Base-by-base conservation (phyloP, 2,797 vertebrate genomes). In the Cynodonichthys magdalenae region DNA sequence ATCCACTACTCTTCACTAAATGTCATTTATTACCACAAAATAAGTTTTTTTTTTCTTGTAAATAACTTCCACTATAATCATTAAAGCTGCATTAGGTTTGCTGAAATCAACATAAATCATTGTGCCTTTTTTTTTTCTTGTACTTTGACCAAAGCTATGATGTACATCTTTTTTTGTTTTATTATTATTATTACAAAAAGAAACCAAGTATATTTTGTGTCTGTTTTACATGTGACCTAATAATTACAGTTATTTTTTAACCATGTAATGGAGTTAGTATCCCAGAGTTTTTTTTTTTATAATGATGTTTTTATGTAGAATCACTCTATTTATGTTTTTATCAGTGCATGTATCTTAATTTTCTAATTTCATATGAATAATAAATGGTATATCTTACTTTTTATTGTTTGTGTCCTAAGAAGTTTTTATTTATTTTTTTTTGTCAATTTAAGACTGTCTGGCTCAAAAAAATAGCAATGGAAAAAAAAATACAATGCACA, bases 301-400 rank as follows among this genome's bases (percentile, higher is more conserved):
- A 20, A 20, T 49, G 0, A 27, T 67, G 6, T 55, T 60, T 75
- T 24, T 29, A 75, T 73, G 53, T 66, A 73, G 46, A 36, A 76
- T 57, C 17, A 24, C 72, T 31, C 57, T 80, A 92, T 91, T 90
- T 91, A 90, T 92, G 79, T 60, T 36, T 68, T 80, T 82, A 84
- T 69, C 59, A 71, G 61, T 91, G 91, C 89, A 93, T 93, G 90
- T 83, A 83, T 71, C 75, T 80, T 73, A 66, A 84, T 91, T 92
- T 86, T 92, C 78, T 91, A 91, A 90, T 90, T 88, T 68, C 57
- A 68, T 83, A 81, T 48, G 24, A 84, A 82, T 78, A 89, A 88
- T 89, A 90, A 90, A 90, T 88, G 87, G 57, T 78, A 71, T 78
- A 77, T 80, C 80, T 67, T 79, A 71, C 41, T 12, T 59, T 59